Evolutionary conservation across 1,140 invertebrate species (phyloP), one percentile per base, ranked within the genome.

Genomic region (Drosophila bocki): DNA sequence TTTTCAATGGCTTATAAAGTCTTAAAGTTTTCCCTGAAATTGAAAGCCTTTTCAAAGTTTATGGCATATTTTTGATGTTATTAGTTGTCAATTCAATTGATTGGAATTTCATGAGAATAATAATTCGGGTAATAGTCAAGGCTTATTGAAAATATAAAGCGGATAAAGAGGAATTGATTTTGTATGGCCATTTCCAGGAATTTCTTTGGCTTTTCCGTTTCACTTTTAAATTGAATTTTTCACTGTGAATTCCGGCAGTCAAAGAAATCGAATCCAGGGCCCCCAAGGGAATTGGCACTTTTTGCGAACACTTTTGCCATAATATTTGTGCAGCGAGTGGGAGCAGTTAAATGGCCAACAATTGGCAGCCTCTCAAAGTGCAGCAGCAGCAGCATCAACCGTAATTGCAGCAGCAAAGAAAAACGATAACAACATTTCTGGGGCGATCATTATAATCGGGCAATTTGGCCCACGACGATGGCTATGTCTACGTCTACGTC

Each of bases 371-470:
- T 37, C 60, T 84, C 74, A 83, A 82, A 68, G 42, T 67, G 62
- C 39, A 50, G 15, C 19, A 26, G 45, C 19, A 15, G 47, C 26
- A 17, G 48, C 48, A 35, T 47, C 51, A 63, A 74, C 65, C 57
- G 74, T 61, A 69, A 69, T 53, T 78, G 62, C 75, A 71, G 60
- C 17, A 58, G 80, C 47, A 60, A 54, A 37, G 51, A 47, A 59
- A 59, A 64, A 61, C 75, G 63, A 77, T 68, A 77, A 78, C 57
- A 71, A 62, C 44, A 51, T 42, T 62, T 70, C 69, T 71, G 48
- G 64, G 68, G 7, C 58, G 79, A 86, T 86, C 82, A 87, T 86
- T 87, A 87, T 82, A 86, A 85, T 78, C 64, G 50, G 67, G 63
- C 78, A 70, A 86, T 78, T 81, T 85, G 64, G 74, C 58, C 78